A percentile compares a stretch with the other conserved stretches of the same genome.
These are phyloP conservation scores for Rhyacophila evoluta DNA, from an alignment of 2,888 invertebrate species.

Conservation along the genomic window DNA sequence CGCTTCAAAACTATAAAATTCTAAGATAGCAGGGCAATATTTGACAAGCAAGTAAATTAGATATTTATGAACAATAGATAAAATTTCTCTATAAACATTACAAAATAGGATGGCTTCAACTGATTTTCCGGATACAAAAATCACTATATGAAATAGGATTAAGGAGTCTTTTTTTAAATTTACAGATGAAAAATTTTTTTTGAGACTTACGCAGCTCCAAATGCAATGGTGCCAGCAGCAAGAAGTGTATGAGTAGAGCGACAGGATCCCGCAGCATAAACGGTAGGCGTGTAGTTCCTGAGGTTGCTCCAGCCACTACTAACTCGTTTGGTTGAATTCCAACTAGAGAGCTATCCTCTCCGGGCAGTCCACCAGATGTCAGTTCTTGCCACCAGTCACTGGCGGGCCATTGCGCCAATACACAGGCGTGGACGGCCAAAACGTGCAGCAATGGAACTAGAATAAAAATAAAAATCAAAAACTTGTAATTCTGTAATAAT, in stretches of 20 bases:
- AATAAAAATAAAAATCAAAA: no score
- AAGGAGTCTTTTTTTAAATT: no score
- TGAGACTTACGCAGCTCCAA: constrained; percentile 84
- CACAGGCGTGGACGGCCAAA: constrained; percentile 85
- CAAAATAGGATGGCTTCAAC: no score
- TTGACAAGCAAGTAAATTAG: no score
- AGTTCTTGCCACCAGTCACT: constrained; percentile 61
- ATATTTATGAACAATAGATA: no score
- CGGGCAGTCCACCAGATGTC: constrained; percentile 59
- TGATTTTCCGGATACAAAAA: no score
- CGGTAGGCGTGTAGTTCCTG: constrained; percentile 70
- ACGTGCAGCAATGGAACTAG: constrained; percentile 90
- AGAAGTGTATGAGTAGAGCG: constrained; percentile 87
- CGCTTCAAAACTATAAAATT: no score
- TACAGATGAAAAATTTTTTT: no score
- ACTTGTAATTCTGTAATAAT: no score
- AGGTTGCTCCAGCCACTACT: neutral
- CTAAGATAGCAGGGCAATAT: no score
- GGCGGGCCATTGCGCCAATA: constrained; percentile 65
- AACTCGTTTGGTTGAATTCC: constrained; percentile 11
- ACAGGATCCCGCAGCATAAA: constrained; percentile 88
- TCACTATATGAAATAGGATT: no score
- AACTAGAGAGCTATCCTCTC: neutral
- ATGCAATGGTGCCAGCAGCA: constrained; percentile 86
- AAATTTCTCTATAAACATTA: no score